A percentile compares a stretch with the other conserved stretches of the same genome.
phyloP scores from a whole-genome alignment of 2,888 invertebrate genomes.

The Chironomus riparius region DNA sequence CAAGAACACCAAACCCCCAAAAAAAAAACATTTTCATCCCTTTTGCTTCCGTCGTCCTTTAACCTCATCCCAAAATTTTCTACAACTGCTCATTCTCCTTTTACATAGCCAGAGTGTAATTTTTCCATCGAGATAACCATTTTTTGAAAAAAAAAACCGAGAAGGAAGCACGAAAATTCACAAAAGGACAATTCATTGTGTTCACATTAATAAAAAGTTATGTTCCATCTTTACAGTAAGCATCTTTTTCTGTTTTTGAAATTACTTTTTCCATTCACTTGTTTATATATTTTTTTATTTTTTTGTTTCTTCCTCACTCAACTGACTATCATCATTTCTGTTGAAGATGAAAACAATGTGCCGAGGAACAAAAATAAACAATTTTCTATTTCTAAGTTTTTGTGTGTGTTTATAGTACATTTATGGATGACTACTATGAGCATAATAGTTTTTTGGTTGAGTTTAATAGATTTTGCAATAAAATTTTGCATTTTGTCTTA shows the following conservation, averaged over 20 bases:
- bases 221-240: constrained; percentile 4
- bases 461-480: too few relatives aligned
- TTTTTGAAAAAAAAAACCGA: neutral
- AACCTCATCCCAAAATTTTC: neutral
- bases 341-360: too few relatives aligned
- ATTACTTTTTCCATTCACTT: constrained; percentile 14
- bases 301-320: neutral
- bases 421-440: neutral
- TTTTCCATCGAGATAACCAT: neutral
- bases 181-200: constrained; percentile 25
- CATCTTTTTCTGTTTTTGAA: constrained; percentile 16
- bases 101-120: neutral
- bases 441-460: neutral
- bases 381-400: constrained; percentile 1
- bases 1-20: neutral
- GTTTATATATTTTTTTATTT: too few relatives aligned
- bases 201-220: constrained; percentile 25
- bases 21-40: neutral
- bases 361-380: neutral
- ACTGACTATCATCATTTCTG: too few relatives aligned
- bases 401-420: too few relatives aligned
- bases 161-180: neutral
- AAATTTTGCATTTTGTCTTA: too few relatives aligned
- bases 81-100: neutral
- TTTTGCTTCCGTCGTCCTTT: neutral